These are phyloP conservation scores for Gallinago nigripennis DNA, from an alignment of 2,797 vertebrate genomes.

Conservation along the genomic window DNA sequence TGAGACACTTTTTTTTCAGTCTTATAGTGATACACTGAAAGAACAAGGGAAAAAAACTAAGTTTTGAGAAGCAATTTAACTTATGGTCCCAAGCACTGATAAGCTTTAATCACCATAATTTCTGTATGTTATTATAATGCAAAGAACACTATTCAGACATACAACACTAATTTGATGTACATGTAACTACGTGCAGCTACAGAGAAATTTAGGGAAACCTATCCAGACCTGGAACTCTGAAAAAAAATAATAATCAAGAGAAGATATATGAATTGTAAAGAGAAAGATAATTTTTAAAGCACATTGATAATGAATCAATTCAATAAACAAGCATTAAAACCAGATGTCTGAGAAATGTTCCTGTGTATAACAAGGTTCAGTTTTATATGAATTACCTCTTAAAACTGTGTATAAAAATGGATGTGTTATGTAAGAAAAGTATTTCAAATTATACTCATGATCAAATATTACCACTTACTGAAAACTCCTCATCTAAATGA, in stretches of 20 bases:
- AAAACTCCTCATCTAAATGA: background rate
- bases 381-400: background rate
- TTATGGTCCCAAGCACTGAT: background rate
- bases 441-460: background rate
- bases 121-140: background rate
- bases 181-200: background rate
- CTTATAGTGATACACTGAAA: background rate
- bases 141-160: background rate
- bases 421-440: background rate
- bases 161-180: background rate
- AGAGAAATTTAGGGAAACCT: background rate
- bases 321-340: background rate
- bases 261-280: rapidly evolving
- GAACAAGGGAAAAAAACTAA: background rate
- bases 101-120: background rate
- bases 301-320: background rate
- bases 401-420: background rate
- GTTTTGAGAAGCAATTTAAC: background rate
- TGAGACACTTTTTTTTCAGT: background rate
- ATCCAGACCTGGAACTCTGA: background rate
- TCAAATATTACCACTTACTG: background rate
- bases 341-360: background rate
- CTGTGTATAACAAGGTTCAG: background rate
- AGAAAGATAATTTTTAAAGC: background rate
- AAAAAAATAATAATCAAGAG: background rate